These are phyloP conservation scores for Chirona hameri DNA, from an alignment of 2,888 invertebrate genomes.

Conservation along the genomic window DNA sequence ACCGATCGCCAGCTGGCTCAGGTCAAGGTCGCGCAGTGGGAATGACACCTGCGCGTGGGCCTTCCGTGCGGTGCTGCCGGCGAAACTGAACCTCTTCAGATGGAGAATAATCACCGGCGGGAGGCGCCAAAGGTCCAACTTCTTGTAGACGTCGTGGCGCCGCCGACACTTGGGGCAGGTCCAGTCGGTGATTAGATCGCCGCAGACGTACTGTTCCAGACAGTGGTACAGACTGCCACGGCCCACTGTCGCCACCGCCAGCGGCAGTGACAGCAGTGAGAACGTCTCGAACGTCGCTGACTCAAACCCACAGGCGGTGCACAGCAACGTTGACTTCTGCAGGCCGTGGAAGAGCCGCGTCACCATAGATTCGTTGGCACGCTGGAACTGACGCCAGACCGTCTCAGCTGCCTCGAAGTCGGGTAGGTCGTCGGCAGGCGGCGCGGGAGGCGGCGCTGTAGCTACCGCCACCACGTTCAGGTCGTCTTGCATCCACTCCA, in stretches of 20 bases:
- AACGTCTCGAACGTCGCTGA: constrained; percentile 84
- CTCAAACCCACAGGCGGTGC: constrained; percentile 66
- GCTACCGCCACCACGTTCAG: constrained; percentile 58
- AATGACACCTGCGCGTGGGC: not conserved
- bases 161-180: constrained; percentile 77
- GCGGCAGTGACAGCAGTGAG: constrained; percentile 75
- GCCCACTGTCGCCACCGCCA: constrained; percentile 53
- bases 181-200: constrained; percentile 59
- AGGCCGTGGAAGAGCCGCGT: constrained; percentile 80
- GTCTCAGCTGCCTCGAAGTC: constrained; percentile 49
- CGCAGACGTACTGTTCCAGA: constrained; percentile 37
- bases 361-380: constrained; percentile 66
- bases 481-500: constrained; percentile 85
- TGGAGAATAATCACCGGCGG: constrained; percentile 81
- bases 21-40: not conserved
- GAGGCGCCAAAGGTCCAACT: constrained; percentile 76
- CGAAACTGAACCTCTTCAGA: constrained; percentile 62
- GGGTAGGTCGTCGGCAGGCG: constrained; percentile 40
- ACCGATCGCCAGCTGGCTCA: constrained; percentile 5
- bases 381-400: constrained; percentile 70
- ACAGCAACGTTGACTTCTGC: constrained; percentile 74
- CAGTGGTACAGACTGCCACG: constrained; percentile 34
- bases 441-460: not conserved
- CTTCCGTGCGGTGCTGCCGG: not conserved
- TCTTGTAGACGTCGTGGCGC: constrained; percentile 73